Percentiles rank a stretch among this genome's conserved stretches.
Conservation (phyloP, 1,140 invertebrate genomes). For the Lysiphlebus fabarum region DNA sequence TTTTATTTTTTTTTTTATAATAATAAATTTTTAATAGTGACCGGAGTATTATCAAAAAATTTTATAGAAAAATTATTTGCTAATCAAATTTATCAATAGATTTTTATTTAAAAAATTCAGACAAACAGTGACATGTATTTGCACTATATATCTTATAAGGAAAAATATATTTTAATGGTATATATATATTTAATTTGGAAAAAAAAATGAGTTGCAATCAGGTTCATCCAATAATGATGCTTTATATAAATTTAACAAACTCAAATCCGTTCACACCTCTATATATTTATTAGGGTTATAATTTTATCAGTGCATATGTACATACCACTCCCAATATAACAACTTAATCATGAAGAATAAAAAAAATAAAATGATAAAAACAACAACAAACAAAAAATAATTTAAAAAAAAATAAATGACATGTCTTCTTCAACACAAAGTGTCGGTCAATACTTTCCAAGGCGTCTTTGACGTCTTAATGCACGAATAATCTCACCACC, state of each 20-base stretch:
- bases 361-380: slow-evolving; percentile 12
- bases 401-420: slow-evolving; percentile 18
- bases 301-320: slow-evolving; percentile 30
- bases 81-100: no score
- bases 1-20: no score
- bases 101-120: no score
- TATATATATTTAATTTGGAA: no score
- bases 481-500: slow-evolving; percentile 57
- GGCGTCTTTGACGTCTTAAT: slow-evolving; percentile 57
- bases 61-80: no score
- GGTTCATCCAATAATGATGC: no score
- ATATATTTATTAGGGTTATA: slow-evolving; percentile 37
- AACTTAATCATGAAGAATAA: slow-evolving; percentile 2
- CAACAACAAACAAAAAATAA: slow-evolving; percentile 18
- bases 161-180: no score
- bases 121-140: no score
- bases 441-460: slow-evolving; percentile 56
- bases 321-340: slow-evolving; percentile 8
- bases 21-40: no score
- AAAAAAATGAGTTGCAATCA: no score
- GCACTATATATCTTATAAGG: no score
- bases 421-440: slow-evolving; percentile 36
- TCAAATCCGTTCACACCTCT: slow-evolving; percentile 48
- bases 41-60: no score
- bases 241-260: slow-evolving; percentile 38